A percentile compares a stretch with the other conserved stretches of the same genome.
These are phyloP conservation scores for Poicephalus meyeri DNA, from an alignment of 2,113 vertebrate species.

Conservation along the genomic window DNA sequence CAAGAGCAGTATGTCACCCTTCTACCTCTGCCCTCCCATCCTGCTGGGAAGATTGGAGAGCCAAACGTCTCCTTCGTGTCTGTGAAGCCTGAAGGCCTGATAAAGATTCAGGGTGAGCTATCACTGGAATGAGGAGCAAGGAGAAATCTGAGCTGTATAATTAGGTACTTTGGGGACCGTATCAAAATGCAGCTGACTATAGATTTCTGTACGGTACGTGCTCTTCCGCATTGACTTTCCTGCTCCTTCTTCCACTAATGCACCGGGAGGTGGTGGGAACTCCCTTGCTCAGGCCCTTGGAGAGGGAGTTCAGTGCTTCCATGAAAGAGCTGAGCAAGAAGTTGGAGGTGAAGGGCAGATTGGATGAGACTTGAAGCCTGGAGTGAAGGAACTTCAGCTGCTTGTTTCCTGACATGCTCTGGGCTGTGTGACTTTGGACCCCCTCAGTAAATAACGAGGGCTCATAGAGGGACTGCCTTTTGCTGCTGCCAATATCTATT, in stretches of 20 bases:
- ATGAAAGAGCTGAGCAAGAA: neutral
- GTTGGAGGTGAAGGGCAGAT: neutral
- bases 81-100: constrained; percentile 13
- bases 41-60: constrained; percentile 6
- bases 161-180: constrained; percentile 65
- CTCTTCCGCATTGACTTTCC: neutral
- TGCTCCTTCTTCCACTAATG: neutral
- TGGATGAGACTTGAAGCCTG: neutral
- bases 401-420: neutral
- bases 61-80: constrained; percentile 7
- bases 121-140: constrained; percentile 36
- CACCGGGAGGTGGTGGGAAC: neutral
- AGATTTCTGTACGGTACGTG: neutral
- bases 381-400: neutral
- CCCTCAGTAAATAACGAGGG: neutral
- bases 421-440: neutral
- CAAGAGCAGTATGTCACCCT: neutral
- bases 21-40: constrained; percentile 29
- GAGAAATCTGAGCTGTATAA: constrained; percentile 55
- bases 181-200: constrained; percentile 61
- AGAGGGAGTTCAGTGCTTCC: neutral
- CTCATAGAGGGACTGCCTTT: neutral
- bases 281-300: neutral
- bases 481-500: neutral
- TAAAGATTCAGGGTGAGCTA: constrained; percentile 63